Evolutionary conservation across 2,113 vertebrate species (phyloP).

Genomic region (Numida meleagris): DNA sequence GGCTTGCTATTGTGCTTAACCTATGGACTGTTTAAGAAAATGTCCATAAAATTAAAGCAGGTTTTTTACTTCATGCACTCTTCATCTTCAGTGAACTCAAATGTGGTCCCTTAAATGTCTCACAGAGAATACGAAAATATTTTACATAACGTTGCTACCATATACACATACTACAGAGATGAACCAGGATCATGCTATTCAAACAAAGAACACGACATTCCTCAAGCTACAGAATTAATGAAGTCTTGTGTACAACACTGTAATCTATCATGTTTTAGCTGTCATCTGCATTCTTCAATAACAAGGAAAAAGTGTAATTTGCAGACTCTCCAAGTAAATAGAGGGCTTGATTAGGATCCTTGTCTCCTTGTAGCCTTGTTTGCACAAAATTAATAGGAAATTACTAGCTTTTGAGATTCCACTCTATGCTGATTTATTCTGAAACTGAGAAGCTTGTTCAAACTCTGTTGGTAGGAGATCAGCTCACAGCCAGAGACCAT

Average conservation of each 20-base stretch:
- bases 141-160: background rate
- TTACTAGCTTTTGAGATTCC: background rate
- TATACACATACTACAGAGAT: background rate
- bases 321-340: background rate
- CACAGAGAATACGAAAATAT: background rate
- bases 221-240: background rate
- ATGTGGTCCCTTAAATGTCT: background rate
- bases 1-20: rapidly evolving
- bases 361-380: background rate
- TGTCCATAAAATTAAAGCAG: background rate
- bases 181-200: background rate
- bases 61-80: background rate
- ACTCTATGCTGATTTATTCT: background rate
- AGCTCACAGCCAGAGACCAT: background rate
- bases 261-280: background rate
- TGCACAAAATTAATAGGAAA: background rate
- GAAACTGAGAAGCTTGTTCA: background rate
- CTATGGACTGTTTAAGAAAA: background rate
- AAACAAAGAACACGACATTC: background rate
- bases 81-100: background rate
- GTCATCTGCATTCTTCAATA: background rate
- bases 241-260: background rate
- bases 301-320: background rate
- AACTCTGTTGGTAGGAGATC: background rate
- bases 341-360: background rate